phyloP scores from a whole-genome alignment of 2,797 vertebrate species.

The Enteromius viviparus region DNA sequence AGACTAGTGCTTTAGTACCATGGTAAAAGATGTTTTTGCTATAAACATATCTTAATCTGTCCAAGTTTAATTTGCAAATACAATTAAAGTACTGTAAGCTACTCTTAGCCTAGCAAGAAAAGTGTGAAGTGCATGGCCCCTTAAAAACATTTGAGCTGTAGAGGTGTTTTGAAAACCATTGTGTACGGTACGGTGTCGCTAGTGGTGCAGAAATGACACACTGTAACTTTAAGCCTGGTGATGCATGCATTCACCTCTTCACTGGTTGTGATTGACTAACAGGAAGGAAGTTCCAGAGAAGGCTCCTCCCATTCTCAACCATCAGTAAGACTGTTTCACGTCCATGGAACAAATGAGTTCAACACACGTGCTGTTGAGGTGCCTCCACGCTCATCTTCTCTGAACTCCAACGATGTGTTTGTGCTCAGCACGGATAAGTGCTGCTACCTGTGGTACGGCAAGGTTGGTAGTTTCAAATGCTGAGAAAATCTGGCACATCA shows the following conservation, averaged over 20 bases:
- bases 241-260: not conserved
- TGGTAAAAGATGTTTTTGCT: not conserved
- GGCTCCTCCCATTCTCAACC: slow-evolving; percentile 61
- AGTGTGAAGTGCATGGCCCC: not conserved
- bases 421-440: slow-evolving; percentile 80
- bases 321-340: slow-evolving; percentile 80
- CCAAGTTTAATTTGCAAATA: not conserved
- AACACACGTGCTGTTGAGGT: slow-evolving; percentile 87
- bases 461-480: slow-evolving; percentile 54
- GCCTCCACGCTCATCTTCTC: slow-evolving; percentile 71
- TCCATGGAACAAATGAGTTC: slow-evolving; percentile 78
- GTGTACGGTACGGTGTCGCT: not conserved
- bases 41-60: not conserved
- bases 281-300: slow-evolving; percentile 79
- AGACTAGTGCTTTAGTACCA: not conserved
- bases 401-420: slow-evolving; percentile 90
- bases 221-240: too few relatives aligned
- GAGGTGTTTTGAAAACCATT: not conserved
- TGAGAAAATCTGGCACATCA: not conserved
- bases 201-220: not conserved
- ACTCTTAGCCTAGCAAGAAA: not conserved
- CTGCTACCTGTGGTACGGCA: slow-evolving; percentile 90
- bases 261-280: slow-evolving; percentile 16
- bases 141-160: slow-evolving; percentile 10
- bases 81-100: not conserved